Conservation (phyloP, 2,113 vertebrate genomes). For the Heliornis fulica region DNA sequence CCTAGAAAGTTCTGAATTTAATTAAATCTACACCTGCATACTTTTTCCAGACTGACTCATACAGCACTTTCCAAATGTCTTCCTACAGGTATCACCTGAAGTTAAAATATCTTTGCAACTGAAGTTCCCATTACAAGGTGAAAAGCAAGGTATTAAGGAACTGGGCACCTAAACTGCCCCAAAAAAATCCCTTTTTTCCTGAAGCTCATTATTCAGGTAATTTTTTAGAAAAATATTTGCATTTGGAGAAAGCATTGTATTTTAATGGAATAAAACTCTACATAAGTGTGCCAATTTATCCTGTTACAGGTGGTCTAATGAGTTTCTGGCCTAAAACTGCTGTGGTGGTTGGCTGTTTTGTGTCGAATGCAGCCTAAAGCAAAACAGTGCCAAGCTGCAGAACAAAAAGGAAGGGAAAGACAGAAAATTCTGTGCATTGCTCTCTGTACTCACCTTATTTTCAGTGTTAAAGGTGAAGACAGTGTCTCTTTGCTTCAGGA, state of each 20-base stretch:
- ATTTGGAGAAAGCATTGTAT: background rate
- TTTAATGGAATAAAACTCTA: background rate
- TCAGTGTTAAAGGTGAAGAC: conserved; percentile 90
- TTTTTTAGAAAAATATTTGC: background rate
- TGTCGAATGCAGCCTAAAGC: background rate
- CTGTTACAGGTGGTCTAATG: background rate
- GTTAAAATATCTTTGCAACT: background rate
- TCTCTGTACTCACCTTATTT: conserved; percentile 78
- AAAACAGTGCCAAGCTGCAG: background rate
- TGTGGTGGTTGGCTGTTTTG: background rate
- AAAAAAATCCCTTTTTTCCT: background rate
- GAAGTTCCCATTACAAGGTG: background rate
- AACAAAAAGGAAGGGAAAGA: background rate
- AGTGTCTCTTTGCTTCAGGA: conserved; percentile 84
- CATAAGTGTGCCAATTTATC: background rate
- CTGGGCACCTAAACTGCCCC: background rate
- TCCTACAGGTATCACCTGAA: background rate
- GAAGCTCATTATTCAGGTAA: background rate
- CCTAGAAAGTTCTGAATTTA: background rate
- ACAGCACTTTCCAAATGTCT: background rate
- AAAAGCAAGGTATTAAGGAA: background rate
- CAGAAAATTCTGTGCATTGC: fast-evolving
- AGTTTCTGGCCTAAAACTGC: background rate
- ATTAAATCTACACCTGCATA: background rate
- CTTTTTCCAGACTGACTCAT: background rate